Base-by-base conservation (phyloP, 1,140 invertebrate genomes). In the Diachasma alloeum region DNA sequence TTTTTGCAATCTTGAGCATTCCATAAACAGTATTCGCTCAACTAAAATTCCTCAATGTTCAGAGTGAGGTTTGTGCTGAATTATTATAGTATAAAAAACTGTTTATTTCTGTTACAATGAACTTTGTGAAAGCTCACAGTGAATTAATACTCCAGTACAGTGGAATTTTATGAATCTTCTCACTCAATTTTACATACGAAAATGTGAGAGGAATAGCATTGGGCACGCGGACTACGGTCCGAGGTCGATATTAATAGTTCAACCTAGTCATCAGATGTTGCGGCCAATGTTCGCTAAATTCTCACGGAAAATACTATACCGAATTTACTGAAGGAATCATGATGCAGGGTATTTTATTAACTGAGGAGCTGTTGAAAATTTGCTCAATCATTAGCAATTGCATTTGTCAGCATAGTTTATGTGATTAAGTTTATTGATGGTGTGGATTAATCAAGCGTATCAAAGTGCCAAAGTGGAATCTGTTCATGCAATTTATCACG, bases 221-320 rank as follows among this genome's bases (percentile, higher is more conserved):
- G 24, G 59, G 48, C 1, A 53, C 48, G 48, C 39, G 39, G 39
- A 42, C 39, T 42, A 6, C 13, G 10, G 39, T 74, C 69, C 46
- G 48, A 26, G 44, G 44, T 48, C 53, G 74, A 79, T 79, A 79
- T 79, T 79, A 70, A 79, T 79, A 79, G 78, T 79, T 76, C 42
- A 76, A 79, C 78, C 71, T 71, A 79, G 69, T 75, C 72, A 72
- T 70, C 68, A 39, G n/a, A 53, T 78, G 59, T 74, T 66, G 19
- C 66, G 46, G 37, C 63, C 46, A 74, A 72, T 63, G 73, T 56
- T 75, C 72, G 73, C 72, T 71, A 63, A 44, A 72, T 78, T 68
- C 66, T 69, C 66, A 70, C 26, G 71, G 48, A 53, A 66, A 48
- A 42, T 9, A 19, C 48, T 53, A 17, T 68, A 72, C 19, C 36